Conservation (phyloP, 2,113 vertebrate species). For the Megaceryle torquata region DNA sequence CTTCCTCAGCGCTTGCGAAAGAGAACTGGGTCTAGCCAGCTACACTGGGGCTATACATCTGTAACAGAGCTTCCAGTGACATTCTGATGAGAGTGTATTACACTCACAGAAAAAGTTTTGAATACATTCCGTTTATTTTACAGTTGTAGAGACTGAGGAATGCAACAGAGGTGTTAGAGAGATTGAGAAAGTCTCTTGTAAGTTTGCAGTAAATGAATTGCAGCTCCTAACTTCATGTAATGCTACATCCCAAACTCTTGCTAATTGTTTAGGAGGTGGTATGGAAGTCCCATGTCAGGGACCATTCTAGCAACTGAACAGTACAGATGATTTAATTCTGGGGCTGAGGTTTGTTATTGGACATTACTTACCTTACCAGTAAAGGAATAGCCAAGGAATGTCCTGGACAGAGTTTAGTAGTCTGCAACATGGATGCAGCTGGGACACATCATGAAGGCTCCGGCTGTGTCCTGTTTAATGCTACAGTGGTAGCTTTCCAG, state of each 20-base stretch:
- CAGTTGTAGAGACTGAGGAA: not conserved
- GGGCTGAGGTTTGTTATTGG: not conserved
- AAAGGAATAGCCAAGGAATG: not conserved
- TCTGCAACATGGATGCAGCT: not conserved
- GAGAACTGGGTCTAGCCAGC: not conserved
- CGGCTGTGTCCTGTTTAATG: not conserved
- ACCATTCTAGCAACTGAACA: not conserved
- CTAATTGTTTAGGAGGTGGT: not conserved
- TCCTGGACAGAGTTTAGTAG: not conserved
- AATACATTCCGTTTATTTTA: not conserved
- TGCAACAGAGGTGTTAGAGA: too few species aligned
- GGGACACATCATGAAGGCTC: rapidly evolving
- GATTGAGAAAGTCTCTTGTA: not conserved
- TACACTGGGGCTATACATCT: rapidly evolving
- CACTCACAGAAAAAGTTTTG: not conserved
- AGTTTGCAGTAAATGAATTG: not conserved
- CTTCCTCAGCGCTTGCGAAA: not conserved
- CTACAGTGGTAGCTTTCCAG: not conserved
- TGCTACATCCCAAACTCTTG: not conserved
- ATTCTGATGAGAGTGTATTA: not conserved
- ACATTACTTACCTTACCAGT: not conserved
- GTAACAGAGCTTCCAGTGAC: not conserved
- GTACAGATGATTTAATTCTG: not conserved
- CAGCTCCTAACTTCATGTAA: not conserved
- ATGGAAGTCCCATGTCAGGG: not conserved